A percentile compares a stretch with the other conserved stretches of the same genome.
Evolutionary conservation across 2,113 vertebrate species (phyloP).

Genomic region (Salvelinus sp.): DNA sequence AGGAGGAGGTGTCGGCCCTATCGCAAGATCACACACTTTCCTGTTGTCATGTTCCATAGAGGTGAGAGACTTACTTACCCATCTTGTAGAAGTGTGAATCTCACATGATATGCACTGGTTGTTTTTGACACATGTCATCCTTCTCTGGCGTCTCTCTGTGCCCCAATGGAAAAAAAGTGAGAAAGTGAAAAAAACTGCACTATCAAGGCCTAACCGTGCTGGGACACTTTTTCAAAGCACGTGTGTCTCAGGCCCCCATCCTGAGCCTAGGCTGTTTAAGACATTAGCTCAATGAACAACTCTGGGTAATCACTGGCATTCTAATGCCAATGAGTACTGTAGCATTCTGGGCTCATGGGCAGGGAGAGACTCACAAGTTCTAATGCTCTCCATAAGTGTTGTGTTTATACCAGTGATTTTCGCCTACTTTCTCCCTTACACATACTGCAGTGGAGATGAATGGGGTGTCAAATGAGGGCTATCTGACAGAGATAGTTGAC

Average conservation of each 20-base stretch:
- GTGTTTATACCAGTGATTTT: not conserved
- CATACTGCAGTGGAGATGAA: conserved; percentile 8
- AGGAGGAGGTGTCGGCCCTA: not conserved
- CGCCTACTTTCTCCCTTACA: not conserved
- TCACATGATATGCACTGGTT: not conserved
- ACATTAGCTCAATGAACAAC: not conserved
- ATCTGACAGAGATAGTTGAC: conserved; percentile 3
- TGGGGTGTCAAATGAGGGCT: conserved; percentile 2
- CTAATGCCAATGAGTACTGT: not conserved
- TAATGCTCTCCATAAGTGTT: not conserved
- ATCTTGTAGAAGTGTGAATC: not conserved
- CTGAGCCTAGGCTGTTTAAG: not conserved
- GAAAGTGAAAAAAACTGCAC: not conserved
- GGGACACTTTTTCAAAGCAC: not conserved
- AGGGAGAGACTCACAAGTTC: not conserved
- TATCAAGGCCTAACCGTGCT: not conserved
- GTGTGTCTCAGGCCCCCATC: not conserved
- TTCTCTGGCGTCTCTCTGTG: not conserved
- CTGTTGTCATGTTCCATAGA: not conserved
- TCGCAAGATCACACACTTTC: not conserved
- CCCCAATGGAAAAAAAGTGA: not conserved
- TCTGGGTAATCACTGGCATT: conserved; percentile 6
- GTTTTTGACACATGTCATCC: not conserved
- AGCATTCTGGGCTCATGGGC: not conserved
- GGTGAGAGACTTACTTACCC: not conserved